phyloP scores from a whole-genome alignment of 2,888 invertebrate genomes.

The Mythimna ferrago region DNA sequence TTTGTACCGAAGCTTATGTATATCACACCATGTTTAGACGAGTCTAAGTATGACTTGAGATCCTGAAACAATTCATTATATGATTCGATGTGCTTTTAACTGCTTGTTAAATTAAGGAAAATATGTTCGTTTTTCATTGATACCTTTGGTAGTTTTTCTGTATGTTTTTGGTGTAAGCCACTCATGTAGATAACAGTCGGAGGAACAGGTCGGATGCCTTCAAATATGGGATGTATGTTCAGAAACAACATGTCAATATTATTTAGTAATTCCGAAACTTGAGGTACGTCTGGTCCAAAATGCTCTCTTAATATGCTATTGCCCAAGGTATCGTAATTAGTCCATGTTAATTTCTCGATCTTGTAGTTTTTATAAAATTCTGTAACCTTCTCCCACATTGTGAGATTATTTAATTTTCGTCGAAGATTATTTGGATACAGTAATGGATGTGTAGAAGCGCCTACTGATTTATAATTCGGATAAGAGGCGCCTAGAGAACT shows the following conservation, averaged over 20 bases:
- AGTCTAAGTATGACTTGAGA: constrained; percentile 72
- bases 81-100: background rate
- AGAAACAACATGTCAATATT: constrained; percentile 70
- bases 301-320: constrained; percentile 38
- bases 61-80: constrained; percentile 66
- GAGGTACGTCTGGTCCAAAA: constrained; percentile 63
- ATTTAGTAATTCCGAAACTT: constrained; percentile 57
- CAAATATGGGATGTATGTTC: constrained; percentile 69
- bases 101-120: no score
- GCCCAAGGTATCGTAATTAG: background rate
- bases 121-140: background rate
- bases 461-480: constrained; percentile 60
- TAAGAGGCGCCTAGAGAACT: constrained; percentile 67
- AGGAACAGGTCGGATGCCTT: constrained; percentile 67
- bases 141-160: constrained; percentile 67
- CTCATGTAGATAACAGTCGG: constrained; percentile 68
- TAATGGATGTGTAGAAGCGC: constrained; percentile 68
- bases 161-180: constrained; percentile 64
- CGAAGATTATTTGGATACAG: constrained; percentile 61
- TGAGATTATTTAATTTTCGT: constrained; percentile 63
- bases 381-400: constrained; percentile 66
- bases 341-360: background rate
- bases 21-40: constrained; percentile 74
- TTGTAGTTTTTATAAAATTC: constrained; percentile 58
- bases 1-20: constrained; percentile 80